Evolutionary conservation across 2,797 vertebrate genomes (phyloP).

Genomic region (Lerista edwardsae): DNA sequence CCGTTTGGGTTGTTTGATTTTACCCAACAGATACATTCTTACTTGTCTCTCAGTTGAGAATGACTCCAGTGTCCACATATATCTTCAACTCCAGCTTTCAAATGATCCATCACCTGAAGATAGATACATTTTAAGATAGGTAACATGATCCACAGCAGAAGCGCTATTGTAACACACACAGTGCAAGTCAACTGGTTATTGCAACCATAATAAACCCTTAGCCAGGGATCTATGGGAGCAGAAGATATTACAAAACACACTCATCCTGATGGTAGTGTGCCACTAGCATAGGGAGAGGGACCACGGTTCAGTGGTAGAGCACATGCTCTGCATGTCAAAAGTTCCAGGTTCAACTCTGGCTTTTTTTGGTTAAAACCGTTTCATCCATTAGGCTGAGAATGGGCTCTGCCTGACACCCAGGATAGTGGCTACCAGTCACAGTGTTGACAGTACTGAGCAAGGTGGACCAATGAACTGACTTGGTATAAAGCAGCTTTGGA

Average conservation of each 20-base stretch:
- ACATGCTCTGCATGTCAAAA: background rate
- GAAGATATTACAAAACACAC: background rate
- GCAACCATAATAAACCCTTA: background rate
- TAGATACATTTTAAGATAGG: constrained; percentile 41
- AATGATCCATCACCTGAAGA: constrained; percentile 92
- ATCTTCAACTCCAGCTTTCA: constrained; percentile 91
- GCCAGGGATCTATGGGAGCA: background rate
- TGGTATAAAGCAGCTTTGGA: too few relatives aligned
- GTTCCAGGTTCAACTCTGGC: background rate
- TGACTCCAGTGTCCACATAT: constrained; percentile 97
- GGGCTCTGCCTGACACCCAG: background rate
- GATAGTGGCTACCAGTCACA: background rate
- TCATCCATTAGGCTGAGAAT: background rate
- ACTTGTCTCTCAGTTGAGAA: constrained; percentile 97
- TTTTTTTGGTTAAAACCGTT: background rate
- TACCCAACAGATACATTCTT: constrained; percentile 58
- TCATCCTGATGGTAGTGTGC: background rate
- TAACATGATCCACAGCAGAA: background rate
- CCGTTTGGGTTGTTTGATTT: background rate
- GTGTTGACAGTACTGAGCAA: background rate
- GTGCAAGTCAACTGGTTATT: background rate
- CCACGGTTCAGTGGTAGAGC: background rate
- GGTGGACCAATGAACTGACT: too few relatives aligned
- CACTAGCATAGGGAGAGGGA: background rate
- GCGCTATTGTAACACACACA: background rate